Base-by-base conservation (phyloP, 2,797 vertebrate genomes). In the Tapera naevia region DNA sequence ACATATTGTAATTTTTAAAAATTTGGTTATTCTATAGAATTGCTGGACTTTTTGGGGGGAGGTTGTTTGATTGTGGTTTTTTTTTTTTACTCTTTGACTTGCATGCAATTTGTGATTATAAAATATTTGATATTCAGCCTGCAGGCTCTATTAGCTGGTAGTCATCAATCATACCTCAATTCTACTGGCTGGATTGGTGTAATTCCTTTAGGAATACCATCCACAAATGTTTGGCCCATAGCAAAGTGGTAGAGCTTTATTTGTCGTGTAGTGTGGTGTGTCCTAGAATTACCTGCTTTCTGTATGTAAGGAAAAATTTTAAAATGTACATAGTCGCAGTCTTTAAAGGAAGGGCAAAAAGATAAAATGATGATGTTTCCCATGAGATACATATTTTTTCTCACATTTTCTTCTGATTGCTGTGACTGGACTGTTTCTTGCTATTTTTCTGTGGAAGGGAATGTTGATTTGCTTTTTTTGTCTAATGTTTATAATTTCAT, bases 61-160 rank as follows among this genome's bases (percentile, higher is more conserved):
- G 1, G 4, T 2, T 50, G 86, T 73, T 39, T n/a, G 43, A 89
- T 88, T 70, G 53, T 88, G 73, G 39, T n/a, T 56, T 87, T 88
- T 70, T 51, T 67, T 86, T 92, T 94, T 93, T 58, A 39, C 25
- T 79, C 60, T 81, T 79, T 4, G 3, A 48, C 35, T 82, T 88
- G 19, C 22, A 17, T 64, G 50, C 51, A 64, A 11, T 90, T 95
- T 84, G 23, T 60, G 35, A 79, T 74, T 86, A 64, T 85, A 88
- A 88, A 84, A 94, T 91, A 94, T 73, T 86, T 88, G 25, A n/a
- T 80, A 33, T 88, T 62, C 73, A 89, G 33, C 60, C 69, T 73
- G 32, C 23, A 71, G 45, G 21, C 45, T 64, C 72, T 64, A 39
- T 83, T 76, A 86, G 30, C 73, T 82, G 25, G 18, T 17, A 72